Evolutionary conservation across 2,797 vertebrate genomes (phyloP), one percentile per base, ranked within the genome.

Genomic region (Limnodromus scolopaceus): DNA sequence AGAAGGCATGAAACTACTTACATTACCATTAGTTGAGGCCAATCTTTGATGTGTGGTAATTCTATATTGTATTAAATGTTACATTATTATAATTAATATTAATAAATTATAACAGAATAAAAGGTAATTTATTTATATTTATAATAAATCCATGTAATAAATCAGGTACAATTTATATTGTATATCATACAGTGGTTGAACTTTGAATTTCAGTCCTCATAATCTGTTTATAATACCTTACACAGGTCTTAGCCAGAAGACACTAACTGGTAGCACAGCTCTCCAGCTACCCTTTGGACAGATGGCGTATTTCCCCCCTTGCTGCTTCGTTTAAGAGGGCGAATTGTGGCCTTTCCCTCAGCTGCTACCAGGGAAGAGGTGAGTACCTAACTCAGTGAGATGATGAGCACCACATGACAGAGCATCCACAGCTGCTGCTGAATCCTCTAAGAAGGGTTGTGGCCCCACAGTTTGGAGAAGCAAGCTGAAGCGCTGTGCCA

Each of bases 371-470:
- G 49, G 61, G 24, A 63, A 63, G 9, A 10, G 19, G 16, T 13
- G 5, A 75, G 22, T 19, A 30, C 18, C 20, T 49, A 45, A 39
- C 27, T 63, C 48, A 63, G 27, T 55, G 71, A 77, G 76, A 39
- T 2, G 16, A 64, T 66, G n/a, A 61, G 22, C 18, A 16, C 28
- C 18, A 30, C 0, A 0, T 38, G 20, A 19, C 11, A 22, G 36
- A 65, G 57, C 63, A 39, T 34, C 34, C 27, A 11, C 34, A 43
- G 51, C 30, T 64, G 27, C 38, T 79, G 24, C 22, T 12, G 24
- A 87, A 75, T 30, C 19, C 11, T 43, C 13, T 48, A 14, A 38
- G 49, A 39, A 72, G 39, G 41, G 15, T 45, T 34, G 12, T 19
- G 64, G 24, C 11, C 82, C 16, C 0, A 1, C 28, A 18, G 7